Evolutionary conservation across 2,113 vertebrate genomes (phyloP).

Genomic region (Zosterops pallidus): DNA sequence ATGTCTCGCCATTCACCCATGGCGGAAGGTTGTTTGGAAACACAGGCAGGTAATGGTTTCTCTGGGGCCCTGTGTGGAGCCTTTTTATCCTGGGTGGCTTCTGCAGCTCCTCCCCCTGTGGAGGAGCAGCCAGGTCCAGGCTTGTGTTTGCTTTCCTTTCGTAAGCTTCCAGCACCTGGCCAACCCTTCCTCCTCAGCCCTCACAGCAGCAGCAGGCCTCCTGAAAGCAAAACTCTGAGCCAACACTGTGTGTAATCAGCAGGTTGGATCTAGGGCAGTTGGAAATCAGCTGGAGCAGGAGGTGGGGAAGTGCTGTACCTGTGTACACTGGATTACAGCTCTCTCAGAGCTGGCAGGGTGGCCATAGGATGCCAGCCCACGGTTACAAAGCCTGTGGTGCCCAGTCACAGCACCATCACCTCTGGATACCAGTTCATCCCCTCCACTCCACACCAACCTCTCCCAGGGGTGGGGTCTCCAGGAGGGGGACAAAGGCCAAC

Average conservation of each 20-base stretch:
- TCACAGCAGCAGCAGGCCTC: neutral
- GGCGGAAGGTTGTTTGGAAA: neutral
- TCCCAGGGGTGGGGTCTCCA: neutral
- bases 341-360: neutral
- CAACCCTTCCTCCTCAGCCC: neutral
- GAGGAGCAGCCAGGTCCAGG: slow-evolving; percentile 24
- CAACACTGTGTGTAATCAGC: neutral
- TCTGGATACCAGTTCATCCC: neutral
- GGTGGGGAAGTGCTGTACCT: neutral
- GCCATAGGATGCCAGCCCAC: rapidly evolving
- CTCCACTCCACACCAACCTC: neutral
- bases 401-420: neutral
- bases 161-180: neutral
- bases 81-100: slow-evolving; percentile 30
- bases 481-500: neutral
- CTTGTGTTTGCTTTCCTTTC: slow-evolving; percentile 36
- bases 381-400: neutral
- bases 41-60: neutral
- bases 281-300: neutral
- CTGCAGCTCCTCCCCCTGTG: slow-evolving; percentile 6
- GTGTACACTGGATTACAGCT: rapidly evolving
- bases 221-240: neutral
- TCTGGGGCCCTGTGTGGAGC: neutral
- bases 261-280: slow-evolving; percentile 62
- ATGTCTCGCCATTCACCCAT: neutral